Base-by-base conservation (phyloP, 2,797 vertebrate species). In the Pangasius macronema region DNA sequence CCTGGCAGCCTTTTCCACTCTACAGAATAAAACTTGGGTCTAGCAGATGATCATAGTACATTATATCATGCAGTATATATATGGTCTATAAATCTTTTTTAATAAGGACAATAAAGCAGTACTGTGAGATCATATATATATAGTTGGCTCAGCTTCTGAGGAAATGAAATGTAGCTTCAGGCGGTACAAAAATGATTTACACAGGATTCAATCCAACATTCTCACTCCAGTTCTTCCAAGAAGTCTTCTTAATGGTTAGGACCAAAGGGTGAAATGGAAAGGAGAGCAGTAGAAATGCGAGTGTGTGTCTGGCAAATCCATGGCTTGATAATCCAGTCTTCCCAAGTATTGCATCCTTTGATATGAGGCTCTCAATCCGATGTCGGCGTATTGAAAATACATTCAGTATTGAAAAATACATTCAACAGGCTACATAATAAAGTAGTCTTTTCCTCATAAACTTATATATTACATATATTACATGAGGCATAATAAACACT, bases 71-170 rank as follows among this genome's bases (percentile, higher is more conserved):
- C 49, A 53, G 46, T 33, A 76, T 68, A 76, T 68, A 79, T 18
- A 63, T 11, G 7, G 59, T 24, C 36, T 46, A 33, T 77, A 57
- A 72, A 13, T 13, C 22, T 46, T 16, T 87, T 87, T 82, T 53
- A 30, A 67, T 61, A 51, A 82, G 70, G 24, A 83, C 57, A 76
- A 20, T 9, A 51, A 59, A 81, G 30, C 27, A 70, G 67, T 86
- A 13, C 33, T 80, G 77, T 55, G 24, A 68, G 65, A 82, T 61
- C 53, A 61, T 72, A 72, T 75, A 72, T 75, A 83, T 76, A 82
- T 63, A 83, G 49, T 73, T 82, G 67, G 79, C 53, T 87, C 55
- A 61, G 67, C 42, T 42, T 82, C 70, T 77, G 59, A 67, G 72
- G 30, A 84, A 83, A 87, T 83, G 10, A 75, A 83, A 76, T 76